phyloP scores from a whole-genome alignment of 2,888 invertebrate genomes.

The Dinocampus coccinellae region DNA sequence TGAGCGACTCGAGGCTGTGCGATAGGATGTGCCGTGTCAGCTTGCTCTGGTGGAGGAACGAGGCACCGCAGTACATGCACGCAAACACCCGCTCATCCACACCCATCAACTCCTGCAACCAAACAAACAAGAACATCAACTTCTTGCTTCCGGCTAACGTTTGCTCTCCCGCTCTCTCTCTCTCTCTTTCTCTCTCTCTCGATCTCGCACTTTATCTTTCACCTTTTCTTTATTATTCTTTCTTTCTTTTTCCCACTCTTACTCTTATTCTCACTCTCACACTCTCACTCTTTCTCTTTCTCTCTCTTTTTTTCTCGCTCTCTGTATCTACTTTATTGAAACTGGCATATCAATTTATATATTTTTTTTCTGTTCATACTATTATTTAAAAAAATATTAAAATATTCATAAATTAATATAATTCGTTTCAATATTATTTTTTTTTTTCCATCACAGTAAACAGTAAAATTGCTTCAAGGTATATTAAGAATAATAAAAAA shows the following conservation, averaged over 20 bases:
- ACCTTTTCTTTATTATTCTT: slow-evolving; percentile 31
- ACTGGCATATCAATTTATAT: no score
- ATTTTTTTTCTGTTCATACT: no score
- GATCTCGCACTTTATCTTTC: slow-evolving; percentile 34
- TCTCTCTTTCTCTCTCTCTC: slow-evolving; percentile 33
- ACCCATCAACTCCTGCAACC: slow-evolving; percentile 93
- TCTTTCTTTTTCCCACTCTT: slow-evolving; percentile 30
- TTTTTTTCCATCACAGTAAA: background rate
- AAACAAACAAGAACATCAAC: slow-evolving; percentile 89
- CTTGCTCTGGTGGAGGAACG: slow-evolving; percentile 92
- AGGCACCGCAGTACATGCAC: slow-evolving; percentile 91
- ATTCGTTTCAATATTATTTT: background rate
- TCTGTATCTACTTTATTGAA: slow-evolving; percentile 4
- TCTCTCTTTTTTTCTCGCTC: no score
- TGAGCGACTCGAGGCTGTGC: slow-evolving; percentile 89
- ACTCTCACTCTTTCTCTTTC: slow-evolving; percentile 34
- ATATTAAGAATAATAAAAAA: slow-evolving; percentile 13
- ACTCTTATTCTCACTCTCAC: no score
- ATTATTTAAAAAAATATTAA: no score
- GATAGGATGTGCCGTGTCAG: slow-evolving; percentile 90
- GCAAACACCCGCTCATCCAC: slow-evolving; percentile 80
- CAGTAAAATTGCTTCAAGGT: slow-evolving; percentile 30
- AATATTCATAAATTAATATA: background rate
- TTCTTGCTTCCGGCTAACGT: slow-evolving; percentile 77
- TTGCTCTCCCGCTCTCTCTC: slow-evolving; percentile 46